Evolutionary conservation across 1,140 invertebrate species (phyloP).

Genomic region (Drosophila mauritiana): DNA sequence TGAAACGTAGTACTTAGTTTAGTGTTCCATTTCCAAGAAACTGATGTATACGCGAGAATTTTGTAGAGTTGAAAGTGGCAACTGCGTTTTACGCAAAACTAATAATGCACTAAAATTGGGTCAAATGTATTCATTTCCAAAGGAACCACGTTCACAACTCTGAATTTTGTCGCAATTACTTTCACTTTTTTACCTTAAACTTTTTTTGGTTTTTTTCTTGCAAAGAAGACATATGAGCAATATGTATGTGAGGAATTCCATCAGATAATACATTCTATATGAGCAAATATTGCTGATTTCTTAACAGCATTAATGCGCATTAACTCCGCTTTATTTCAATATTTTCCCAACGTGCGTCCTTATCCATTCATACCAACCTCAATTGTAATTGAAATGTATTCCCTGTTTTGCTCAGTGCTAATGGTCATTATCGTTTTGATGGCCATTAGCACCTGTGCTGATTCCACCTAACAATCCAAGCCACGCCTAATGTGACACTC

Average conservation of each 20-base stretch:
- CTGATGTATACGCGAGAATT: not conserved
- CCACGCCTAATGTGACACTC: conserved; percentile 6
- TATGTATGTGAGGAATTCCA: too few relatives aligned
- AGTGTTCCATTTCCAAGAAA: not conserved
- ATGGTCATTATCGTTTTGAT: conserved; percentile 6
- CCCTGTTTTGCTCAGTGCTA: not conserved
- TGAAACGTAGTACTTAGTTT: too few relatives aligned
- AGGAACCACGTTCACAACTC: not conserved
- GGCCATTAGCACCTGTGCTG: not conserved
- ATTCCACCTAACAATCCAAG: not conserved
- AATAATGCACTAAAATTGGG: not conserved
- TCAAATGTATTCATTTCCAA: not conserved
- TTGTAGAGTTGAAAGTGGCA: not conserved
- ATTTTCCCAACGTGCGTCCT: too few relatives aligned
- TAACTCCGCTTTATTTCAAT: too few relatives aligned
- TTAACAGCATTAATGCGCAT: too few relatives aligned
- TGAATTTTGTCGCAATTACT: not conserved
- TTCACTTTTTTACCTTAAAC: not conserved
- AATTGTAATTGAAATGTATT: not conserved
- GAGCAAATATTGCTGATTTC: too few relatives aligned
- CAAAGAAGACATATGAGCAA: not conserved
- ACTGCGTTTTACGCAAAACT: too few relatives aligned
- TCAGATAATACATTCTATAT: too few relatives aligned
- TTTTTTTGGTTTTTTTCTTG: not conserved
- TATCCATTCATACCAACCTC: too few relatives aligned